These are phyloP conservation scores for Panagrolaimus sp. DNA, from an alignment of 1,140 invertebrate species.

Conservation along the genomic window DNA sequence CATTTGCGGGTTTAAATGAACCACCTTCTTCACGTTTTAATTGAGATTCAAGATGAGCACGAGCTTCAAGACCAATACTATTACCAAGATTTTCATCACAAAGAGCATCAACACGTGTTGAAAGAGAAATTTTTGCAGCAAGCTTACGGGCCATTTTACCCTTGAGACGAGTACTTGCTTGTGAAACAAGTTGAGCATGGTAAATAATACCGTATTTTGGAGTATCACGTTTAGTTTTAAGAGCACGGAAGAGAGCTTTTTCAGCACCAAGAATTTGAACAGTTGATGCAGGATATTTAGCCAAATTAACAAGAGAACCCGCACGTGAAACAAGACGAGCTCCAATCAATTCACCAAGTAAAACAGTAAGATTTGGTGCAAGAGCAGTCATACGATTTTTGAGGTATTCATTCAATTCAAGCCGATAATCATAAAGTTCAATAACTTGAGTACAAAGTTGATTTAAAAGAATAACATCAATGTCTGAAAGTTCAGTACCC, in stretches of 20 bases:
- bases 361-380: conserved; percentile 88
- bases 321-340: conserved; percentile 90
- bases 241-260: conserved; percentile 89
- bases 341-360: conserved; percentile 91
- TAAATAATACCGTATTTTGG: conserved; percentile 99
- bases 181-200: conserved; percentile 84
- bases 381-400: conserved; percentile 94
- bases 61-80: conserved; percentile 48
- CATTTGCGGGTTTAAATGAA: conserved; percentile 28
- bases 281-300: conserved; percentile 95
- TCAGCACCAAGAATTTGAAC: conserved; percentile 96
- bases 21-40: conserved; percentile 50
- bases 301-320: conserved; percentile 86
- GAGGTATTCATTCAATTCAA: conserved; percentile 76
- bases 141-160: conserved; percentile 92
- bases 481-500: conserved; percentile 94
- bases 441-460: conserved; percentile 85
- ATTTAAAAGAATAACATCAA: conserved; percentile 87
- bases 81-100: conserved; percentile 67
- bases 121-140: conserved; percentile 86
- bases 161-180: conserved; percentile 79
- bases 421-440: conserved; percentile 71
- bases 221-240: conserved; percentile 94
- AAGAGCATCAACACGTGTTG: conserved; percentile 87
- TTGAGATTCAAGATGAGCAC: conserved; percentile 49